Percentiles rank a stretch among this genome's conserved stretches.
Evolutionary conservation across 2,797 vertebrate genomes (phyloP).

Genomic region (Poliocrania exsul): DNA sequence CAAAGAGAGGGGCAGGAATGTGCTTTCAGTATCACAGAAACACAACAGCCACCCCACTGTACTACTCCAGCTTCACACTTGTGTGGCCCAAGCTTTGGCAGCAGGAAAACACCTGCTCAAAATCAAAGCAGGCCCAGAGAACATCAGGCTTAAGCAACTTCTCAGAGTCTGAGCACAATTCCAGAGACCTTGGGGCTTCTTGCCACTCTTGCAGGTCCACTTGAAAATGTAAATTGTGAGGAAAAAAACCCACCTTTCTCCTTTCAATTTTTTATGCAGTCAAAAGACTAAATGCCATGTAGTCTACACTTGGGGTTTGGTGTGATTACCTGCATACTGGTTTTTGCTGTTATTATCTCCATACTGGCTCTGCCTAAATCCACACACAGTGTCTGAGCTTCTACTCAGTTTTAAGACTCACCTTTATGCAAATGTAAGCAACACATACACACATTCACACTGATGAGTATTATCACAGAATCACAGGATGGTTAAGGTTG

Average conservation of each 20-base stretch:
- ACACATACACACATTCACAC: not conserved
- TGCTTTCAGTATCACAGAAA: not conserved
- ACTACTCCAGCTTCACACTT: fast-evolving
- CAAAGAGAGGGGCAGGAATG: not conserved
- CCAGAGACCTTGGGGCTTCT: not conserved
- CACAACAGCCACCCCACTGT: fast-evolving
- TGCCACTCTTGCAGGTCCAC: not conserved
- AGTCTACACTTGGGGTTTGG: not conserved
- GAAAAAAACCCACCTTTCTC: not conserved
- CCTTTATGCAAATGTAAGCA: not conserved
- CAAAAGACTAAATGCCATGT: not conserved
- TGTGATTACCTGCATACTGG: not conserved
- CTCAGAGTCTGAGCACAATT: not conserved
- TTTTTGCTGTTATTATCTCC: not conserved
- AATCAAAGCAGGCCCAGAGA: not conserved
- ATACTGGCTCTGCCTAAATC: not conserved
- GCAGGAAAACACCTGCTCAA: not conserved
- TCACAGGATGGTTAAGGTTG: not conserved
- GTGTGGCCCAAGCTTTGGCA: not conserved
- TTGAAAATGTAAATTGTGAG: not conserved
- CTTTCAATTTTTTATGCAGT: not conserved
- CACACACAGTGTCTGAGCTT: not conserved
- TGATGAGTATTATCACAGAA: not conserved
- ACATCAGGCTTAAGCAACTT: not conserved
- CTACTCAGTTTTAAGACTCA: not conserved